These are phyloP conservation scores for Bolinopsis microptera DNA, from an alignment of 37 sponge, comb jelly and placozoan genomes.

Conservation along the genomic window DNA sequence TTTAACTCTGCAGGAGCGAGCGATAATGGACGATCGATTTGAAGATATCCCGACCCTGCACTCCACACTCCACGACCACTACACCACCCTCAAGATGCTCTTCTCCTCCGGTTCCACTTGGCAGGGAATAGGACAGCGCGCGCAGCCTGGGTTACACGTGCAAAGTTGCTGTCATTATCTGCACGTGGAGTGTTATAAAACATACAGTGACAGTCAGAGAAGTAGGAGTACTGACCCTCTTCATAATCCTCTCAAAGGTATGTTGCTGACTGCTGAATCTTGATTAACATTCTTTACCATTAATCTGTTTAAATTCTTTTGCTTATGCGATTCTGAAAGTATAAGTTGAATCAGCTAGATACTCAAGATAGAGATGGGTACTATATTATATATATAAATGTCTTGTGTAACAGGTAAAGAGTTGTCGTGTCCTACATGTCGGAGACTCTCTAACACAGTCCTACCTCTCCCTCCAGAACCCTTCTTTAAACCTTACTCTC, in stretches of 20 bases:
- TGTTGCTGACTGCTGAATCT: too few relatives aligned
- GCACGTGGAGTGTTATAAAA: slow-evolving; percentile 4
- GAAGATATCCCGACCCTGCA: slow-evolving; percentile 15
- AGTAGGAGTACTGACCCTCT: neutral
- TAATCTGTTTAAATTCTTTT: too few relatives aligned
- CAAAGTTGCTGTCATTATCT: slow-evolving; percentile 19
- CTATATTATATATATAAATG: too few relatives aligned
- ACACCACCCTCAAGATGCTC: neutral
- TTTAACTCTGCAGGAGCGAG: neutral
- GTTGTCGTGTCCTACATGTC: slow-evolving; percentile 13
- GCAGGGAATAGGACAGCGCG: neutral
- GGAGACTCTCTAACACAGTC: slow-evolving; percentile 10
- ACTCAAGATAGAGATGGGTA: too few relatives aligned
- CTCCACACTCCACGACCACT: slow-evolving; percentile 22
- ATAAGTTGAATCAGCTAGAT: too few relatives aligned
- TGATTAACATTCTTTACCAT: too few relatives aligned
- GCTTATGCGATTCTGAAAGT: too few relatives aligned
- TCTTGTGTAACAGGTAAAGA: slow-evolving; percentile 31
- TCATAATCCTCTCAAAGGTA: slow-evolving; percentile 13
- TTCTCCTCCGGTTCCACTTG: neutral
- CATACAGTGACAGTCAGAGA: slow-evolving; percentile 32
- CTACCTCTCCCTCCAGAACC: slow-evolving; percentile 3
- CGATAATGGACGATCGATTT: neutral
- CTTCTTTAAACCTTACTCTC: slow-evolving; percentile 16
- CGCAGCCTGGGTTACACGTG: slow-evolving; percentile 23